Percentiles rank a stretch among this genome's conserved stretches.
phyloP scores from a whole-genome alignment of 92 coral and sea anemone genomes.

The Epizoanthus rinbou region DNA sequence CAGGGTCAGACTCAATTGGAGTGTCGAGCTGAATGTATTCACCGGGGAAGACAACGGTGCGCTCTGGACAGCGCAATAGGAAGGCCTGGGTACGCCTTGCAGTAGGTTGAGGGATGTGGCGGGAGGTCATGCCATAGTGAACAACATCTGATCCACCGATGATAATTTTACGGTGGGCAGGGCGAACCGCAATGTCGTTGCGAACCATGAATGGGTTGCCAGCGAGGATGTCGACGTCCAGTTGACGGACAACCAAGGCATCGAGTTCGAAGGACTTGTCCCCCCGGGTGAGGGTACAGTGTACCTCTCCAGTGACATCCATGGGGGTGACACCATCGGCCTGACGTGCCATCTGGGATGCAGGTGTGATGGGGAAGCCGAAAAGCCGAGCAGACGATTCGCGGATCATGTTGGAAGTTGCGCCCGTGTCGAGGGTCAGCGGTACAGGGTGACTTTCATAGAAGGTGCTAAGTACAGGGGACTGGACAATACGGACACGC shows the following conservation, averaged over 20 bases:
- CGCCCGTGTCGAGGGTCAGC: conserved; percentile 54
- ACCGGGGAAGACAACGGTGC: conserved; percentile 47
- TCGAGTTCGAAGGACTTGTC: conserved; percentile 36
- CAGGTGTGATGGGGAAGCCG: conserved; percentile 43
- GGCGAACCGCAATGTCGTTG: conserved; percentile 55
- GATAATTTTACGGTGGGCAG: conserved; percentile 42
- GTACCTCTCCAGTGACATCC: conserved; percentile 53
- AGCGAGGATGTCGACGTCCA: conserved; percentile 38
- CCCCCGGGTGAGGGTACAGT: conserved; percentile 43
- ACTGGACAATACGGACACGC: conserved; percentile 11
- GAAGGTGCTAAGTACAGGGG: conserved; percentile 9
- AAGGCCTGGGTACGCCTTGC: conserved; percentile 60
- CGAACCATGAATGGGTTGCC: conserved; percentile 55
- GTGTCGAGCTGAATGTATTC: conserved; percentile 50
- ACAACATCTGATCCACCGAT: conserved; percentile 47
- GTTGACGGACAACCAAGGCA: conserved; percentile 49
- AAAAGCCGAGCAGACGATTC: conserved; percentile 40
- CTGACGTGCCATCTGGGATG: conserved; percentile 63
- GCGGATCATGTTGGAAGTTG: conserved; percentile 40
- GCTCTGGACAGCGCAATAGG: conserved; percentile 56
- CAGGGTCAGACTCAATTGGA: conserved; percentile 57
- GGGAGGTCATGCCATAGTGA: conserved; percentile 37
- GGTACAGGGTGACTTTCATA: conserved; percentile 28
- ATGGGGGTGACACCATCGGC: conserved; percentile 65
- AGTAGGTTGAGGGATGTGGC: conserved; percentile 40